Percentiles rank a stretch among this genome's conserved stretches.
phyloP scores from a whole-genome alignment of 2,113 vertebrate genomes.

The Telmatochromis sp. region DNA sequence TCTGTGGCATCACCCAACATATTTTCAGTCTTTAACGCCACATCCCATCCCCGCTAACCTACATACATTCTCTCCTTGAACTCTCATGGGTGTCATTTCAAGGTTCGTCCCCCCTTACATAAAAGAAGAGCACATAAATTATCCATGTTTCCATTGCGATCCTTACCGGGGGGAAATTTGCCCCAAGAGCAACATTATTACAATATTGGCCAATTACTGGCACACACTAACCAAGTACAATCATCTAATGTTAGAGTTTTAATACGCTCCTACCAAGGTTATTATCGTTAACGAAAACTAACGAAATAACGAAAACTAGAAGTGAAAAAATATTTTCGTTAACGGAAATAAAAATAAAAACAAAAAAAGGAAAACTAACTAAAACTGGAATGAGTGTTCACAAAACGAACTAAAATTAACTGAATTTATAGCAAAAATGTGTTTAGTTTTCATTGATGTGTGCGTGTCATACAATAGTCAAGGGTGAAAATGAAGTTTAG shows the following conservation, averaged over 20 bases:
- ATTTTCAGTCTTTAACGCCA: slow-evolving; percentile 18
- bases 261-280: neutral
- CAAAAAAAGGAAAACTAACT: too few relatives aligned
- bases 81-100: slow-evolving; percentile 46
- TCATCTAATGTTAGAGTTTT: neutral
- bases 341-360: too few relatives aligned
- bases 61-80: slow-evolving; percentile 47
- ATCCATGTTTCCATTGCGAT: neutral
- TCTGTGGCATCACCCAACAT: slow-evolving; percentile 13
- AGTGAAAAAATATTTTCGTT: too few relatives aligned
- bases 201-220: neutral
- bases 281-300: too few relatives aligned
- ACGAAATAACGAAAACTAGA: too few relatives aligned
- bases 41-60: slow-evolving; percentile 19
- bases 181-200: neutral
- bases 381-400: too few relatives aligned
- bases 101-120: slow-evolving; percentile 21
- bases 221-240: neutral
- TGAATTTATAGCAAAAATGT: too few relatives aligned
- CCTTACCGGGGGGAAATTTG: neutral
- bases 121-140: slow-evolving; percentile 10
- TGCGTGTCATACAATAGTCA: too few relatives aligned
- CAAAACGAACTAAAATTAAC: too few relatives aligned
- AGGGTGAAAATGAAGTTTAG: too few relatives aligned
- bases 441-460: too few relatives aligned